Evolutionary conservation across 2,113 vertebrate genomes (phyloP).

Genomic region (Hiodon tergisus): DNA sequence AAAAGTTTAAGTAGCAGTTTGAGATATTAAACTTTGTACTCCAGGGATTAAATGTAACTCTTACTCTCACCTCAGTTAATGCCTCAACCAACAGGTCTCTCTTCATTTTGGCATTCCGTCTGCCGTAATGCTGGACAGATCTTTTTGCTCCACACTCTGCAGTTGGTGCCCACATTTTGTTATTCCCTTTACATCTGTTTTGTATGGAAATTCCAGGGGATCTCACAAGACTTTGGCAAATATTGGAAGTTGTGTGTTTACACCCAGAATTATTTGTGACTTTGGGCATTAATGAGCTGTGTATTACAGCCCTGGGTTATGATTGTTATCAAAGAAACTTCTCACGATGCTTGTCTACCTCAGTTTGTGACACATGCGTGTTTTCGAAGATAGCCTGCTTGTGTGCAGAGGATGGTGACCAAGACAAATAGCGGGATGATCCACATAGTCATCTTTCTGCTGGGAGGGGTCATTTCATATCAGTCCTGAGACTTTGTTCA

Average conservation of each 20-base stretch:
- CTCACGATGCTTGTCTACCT: background rate
- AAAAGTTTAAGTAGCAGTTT: too few relatives aligned
- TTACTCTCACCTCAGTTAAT: too few relatives aligned
- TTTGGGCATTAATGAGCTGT: constrained; percentile 26
- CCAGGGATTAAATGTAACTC: too few relatives aligned
- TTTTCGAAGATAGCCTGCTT: background rate
- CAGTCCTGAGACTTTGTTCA: constrained; percentile 2
- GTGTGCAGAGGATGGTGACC: background rate
- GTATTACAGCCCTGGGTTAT: constrained; percentile 21
- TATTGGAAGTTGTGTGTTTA: constrained; percentile 23
- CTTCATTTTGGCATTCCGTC: background rate
- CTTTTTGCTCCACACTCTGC: background rate
- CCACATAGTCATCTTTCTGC: background rate
- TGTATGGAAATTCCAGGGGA: background rate
- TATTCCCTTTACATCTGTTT: background rate
- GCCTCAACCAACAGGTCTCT: background rate
- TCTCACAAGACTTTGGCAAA: background rate
- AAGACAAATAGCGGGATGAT: constrained; percentile 30
- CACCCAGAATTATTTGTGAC: constrained; percentile 18
- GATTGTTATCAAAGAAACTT: constrained; percentile 23
- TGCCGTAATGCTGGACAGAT: background rate
- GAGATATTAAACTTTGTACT: too few relatives aligned
- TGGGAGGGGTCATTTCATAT: background rate
- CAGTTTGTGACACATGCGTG: background rate
- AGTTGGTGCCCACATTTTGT: background rate